Percentiles rank a stretch among this genome's conserved stretches.
Evolutionary conservation across 2,113 vertebrate genomes (phyloP).

Genomic region (Procavia capensis): DNA sequence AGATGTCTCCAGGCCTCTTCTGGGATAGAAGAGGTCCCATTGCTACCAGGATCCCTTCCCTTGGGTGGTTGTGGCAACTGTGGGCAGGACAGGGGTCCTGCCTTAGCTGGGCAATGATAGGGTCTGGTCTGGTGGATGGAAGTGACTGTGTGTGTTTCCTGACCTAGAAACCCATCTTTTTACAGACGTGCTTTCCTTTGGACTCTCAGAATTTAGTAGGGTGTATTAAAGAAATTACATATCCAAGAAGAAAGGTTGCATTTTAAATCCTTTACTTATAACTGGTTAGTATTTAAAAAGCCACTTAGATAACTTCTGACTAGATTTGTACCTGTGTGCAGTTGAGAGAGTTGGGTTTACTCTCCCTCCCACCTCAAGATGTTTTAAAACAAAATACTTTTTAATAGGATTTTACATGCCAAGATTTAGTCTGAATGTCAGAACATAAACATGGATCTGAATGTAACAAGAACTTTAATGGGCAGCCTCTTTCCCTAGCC

Average conservation of each 20-base stretch:
- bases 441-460: conserved; percentile 62
- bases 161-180: not conserved
- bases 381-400: conserved; percentile 54
- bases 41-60: not conserved
- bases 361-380: conserved; percentile 32
- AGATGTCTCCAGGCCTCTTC: not conserved
- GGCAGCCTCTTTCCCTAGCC: not conserved
- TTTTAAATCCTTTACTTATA: conserved; percentile 28
- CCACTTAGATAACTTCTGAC: conserved; percentile 46
- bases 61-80: not conserved
- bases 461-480: conserved; percentile 42
- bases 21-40: not conserved
- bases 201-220: not conserved
- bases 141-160: not conserved
- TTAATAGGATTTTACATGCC: conserved; percentile 53
- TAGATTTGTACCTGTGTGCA: not conserved
- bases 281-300: conserved; percentile 46
- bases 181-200: not conserved
- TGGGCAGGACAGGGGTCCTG: not conserved
- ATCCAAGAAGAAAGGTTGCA: not conserved
- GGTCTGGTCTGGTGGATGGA: not conserved
- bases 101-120: not conserved
- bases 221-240: not conserved
- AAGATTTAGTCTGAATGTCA: conserved; percentile 52
- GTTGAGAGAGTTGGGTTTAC: not conserved